These are phyloP conservation scores for Notothenia coriiceps DNA, from an alignment of 2,113 vertebrate genomes.

Conservation along the genomic window DNA sequence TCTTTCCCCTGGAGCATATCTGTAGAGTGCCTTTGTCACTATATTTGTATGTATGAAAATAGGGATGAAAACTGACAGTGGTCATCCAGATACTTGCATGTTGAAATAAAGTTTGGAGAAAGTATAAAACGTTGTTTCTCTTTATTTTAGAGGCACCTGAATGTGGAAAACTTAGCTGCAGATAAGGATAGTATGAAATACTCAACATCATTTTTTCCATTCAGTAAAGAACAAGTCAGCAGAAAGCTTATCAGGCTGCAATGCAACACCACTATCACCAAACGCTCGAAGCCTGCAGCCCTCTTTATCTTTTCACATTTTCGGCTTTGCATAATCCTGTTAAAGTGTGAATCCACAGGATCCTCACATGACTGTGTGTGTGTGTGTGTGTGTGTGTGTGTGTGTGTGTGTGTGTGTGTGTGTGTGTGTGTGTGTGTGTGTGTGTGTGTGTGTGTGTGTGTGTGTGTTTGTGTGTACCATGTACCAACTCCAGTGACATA, in stretches of 20 bases:
- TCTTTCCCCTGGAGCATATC: constrained; percentile 41
- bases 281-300: constrained; percentile 29
- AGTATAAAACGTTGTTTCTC: constrained; percentile 8
- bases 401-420: constrained; percentile 10
- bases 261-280: constrained; percentile 13
- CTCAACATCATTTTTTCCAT: background rate
- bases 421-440: constrained; percentile 7
- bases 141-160: background rate
- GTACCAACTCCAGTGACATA: constrained; percentile 3
- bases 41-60: constrained; percentile 78
- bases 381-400: constrained; percentile 6
- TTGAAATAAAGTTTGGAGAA: constrained; percentile 78
- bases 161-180: background rate
- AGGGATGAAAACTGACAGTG: constrained; percentile 54
- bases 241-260: constrained; percentile 45
- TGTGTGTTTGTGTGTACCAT: constrained; percentile 10
- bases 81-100: constrained; percentile 69
- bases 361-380: constrained; percentile 25
- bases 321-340: constrained; percentile 22
- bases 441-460: constrained; percentile 8
- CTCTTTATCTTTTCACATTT: constrained; percentile 43
- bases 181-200: background rate
- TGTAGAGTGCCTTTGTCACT: constrained; percentile 72
- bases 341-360: background rate
- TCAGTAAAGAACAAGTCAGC: constrained; percentile 31